Percentiles rank a stretch among this genome's conserved stretches.
Evolutionary conservation across 1,140 invertebrate genomes (phyloP).

Genomic region (Pogonomyrmex californicus): DNA sequence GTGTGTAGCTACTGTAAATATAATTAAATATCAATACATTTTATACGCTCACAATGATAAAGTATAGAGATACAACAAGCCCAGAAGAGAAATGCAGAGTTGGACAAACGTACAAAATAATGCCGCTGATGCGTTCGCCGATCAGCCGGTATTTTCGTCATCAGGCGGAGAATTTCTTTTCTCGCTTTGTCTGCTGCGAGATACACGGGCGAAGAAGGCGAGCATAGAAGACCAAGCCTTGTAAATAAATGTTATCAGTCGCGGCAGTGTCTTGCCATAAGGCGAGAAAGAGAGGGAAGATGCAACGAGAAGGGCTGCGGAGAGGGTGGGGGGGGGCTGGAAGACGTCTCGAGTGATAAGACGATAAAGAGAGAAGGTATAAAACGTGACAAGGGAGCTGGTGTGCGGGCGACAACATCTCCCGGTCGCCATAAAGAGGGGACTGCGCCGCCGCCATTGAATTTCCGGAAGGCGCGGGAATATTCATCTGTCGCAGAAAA

Average conservation of each 20-base stretch:
- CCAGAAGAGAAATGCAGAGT: background rate
- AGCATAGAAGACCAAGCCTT: conserved; percentile 52
- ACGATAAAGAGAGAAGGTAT: conserved; percentile 75
- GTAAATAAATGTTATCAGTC: conserved; percentile 78
- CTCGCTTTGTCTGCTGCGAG: conserved; percentile 63
- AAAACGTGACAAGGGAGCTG: conserved; percentile 75
- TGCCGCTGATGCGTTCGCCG: conserved; percentile 28
- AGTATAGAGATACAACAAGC: background rate
- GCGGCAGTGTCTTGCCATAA: conserved; percentile 69
- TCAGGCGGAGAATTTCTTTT: conserved; percentile 51
- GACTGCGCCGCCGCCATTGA: conserved; percentile 64
- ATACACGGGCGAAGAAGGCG: conserved; percentile 28
- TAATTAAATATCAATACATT: background rate
- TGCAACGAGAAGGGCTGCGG: conserved; percentile 22
- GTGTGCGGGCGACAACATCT: conserved; percentile 70
- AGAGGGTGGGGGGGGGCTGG: conserved; percentile 43
- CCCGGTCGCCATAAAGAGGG: conserved; percentile 68
- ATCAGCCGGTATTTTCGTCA: conserved; percentile 15
- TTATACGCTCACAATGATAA: background rate
- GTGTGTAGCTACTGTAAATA: background rate
- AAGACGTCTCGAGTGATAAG: conserved; percentile 77
- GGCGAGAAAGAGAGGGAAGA: conserved; percentile 1
- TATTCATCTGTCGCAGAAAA: conserved; percentile 67
- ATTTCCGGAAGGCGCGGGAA: conserved; percentile 70
- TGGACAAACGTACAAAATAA: background rate